A percentile compares a stretch with the other conserved stretches of the same genome.
Conservation (phyloP, 2,888 invertebrate genomes). For the Hemicrepidius hirtus region DNA sequence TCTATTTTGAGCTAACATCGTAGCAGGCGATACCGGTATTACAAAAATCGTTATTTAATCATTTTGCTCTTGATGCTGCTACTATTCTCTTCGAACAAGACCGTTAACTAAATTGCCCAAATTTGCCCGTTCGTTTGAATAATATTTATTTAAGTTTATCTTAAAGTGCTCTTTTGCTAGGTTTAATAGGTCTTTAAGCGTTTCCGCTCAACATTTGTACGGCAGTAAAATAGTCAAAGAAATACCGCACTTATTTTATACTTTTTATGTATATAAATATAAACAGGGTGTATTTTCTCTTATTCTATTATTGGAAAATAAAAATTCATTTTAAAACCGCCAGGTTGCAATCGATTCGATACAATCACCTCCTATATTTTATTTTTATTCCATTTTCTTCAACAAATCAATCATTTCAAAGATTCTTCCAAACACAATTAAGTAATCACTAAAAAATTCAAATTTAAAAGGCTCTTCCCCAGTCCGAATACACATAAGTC, state of each 20-base stretch:
- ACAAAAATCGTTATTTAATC: slow-evolving; percentile 13
- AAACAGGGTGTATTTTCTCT: too few relatives aligned
- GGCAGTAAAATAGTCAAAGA: neutral
- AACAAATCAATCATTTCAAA: too few relatives aligned
- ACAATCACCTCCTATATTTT: too few relatives aligned
- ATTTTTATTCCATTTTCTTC: too few relatives aligned
- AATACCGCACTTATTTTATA: neutral
- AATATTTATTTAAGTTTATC: slow-evolving; percentile 3
- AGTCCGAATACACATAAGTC: too few relatives aligned
- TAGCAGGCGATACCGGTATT: slow-evolving; percentile 17
- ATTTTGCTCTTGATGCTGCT: slow-evolving; percentile 9
- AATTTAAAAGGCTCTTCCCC: too few relatives aligned
- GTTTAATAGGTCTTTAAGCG: slow-evolving; percentile 22
- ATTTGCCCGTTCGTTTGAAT: slow-evolving; percentile 12
- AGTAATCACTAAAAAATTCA: too few relatives aligned
- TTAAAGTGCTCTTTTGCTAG: slow-evolving; percentile 13
- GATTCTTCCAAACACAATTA: too few relatives aligned
- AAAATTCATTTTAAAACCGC: too few relatives aligned
- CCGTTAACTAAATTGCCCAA: slow-evolving; percentile 36
- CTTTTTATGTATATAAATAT: too few relatives aligned
- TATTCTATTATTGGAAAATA: too few relatives aligned
- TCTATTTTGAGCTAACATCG: slow-evolving; percentile 29
- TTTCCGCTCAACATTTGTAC: slow-evolving; percentile 10
- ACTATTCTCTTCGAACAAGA: neutral
- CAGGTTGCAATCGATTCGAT: too few relatives aligned